Conservation (phyloP, 2,797 vertebrate genomes). For the Pelobates cultripes region DNA sequence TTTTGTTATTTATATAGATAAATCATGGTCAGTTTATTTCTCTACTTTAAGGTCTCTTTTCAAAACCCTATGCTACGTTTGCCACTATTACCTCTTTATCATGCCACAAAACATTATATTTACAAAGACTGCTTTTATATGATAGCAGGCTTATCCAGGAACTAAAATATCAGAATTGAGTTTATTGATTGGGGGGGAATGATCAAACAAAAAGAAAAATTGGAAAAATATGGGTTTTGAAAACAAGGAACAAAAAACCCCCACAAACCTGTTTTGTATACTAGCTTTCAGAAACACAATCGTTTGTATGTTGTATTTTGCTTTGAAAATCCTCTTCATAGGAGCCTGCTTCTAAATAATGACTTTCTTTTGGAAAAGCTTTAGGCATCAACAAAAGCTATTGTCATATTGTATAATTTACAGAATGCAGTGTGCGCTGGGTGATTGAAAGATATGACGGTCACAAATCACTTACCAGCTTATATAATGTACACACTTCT, state of each 20-base stretch:
- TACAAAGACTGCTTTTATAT: too few species aligned
- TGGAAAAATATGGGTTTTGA: background rate
- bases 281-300: constrained; percentile 8
- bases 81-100: too few species aligned
- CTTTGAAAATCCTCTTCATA: constrained; percentile 4
- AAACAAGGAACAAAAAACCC: too few species aligned
- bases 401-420: constrained; percentile 57
- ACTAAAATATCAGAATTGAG: too few species aligned
- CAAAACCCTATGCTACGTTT: too few species aligned
- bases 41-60: too few species aligned
- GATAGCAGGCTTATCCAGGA: too few species aligned
- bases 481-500: background rate
- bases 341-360: constrained; percentile 7
- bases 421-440: constrained; percentile 45
- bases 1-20: too few species aligned
- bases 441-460: constrained; percentile 30
- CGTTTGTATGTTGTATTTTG: constrained; percentile 13
- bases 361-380: background rate
- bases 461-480: constrained; percentile 18
- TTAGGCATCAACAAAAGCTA: constrained; percentile 59
- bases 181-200: background rate
- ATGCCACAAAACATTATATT: too few species aligned
- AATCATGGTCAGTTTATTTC: too few species aligned
- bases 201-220: background rate
- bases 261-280: background rate